These are phyloP conservation scores for Falco punctatus DNA, from an alignment of 2,113 vertebrate genomes.

Conservation along the genomic window DNA sequence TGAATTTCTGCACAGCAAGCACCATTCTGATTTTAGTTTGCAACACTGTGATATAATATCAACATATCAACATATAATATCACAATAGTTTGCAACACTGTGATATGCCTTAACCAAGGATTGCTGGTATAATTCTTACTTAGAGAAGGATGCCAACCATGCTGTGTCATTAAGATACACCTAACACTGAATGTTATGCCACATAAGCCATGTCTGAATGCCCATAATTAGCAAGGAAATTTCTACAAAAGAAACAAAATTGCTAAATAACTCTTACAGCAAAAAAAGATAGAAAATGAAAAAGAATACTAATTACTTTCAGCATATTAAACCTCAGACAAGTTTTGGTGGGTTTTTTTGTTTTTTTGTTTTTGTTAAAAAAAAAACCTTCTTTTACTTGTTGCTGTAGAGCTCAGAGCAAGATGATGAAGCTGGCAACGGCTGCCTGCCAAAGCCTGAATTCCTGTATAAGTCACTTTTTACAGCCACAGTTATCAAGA, in stretches of 20 bases:
- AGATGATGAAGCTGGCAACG: slow-evolving; percentile 61
- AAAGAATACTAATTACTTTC: background rate
- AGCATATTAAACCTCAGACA: background rate
- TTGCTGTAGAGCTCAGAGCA: slow-evolving; percentile 70
- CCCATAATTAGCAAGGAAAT: background rate
- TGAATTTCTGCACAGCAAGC: background rate
- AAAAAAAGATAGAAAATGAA: background rate
- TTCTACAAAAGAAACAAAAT: background rate
- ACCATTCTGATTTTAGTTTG: background rate
- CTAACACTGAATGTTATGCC: background rate
- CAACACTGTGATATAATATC: background rate
- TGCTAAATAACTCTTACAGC: background rate
- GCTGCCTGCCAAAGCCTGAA: slow-evolving; percentile 63
- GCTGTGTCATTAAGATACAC: background rate
- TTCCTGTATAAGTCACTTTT: slow-evolving; percentile 65
- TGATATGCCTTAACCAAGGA: background rate
- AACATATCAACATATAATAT: too few species aligned
- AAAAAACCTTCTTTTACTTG: slow-evolving; percentile 33
- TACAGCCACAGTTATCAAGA: slow-evolving; percentile 72
- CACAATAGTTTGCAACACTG: background rate
- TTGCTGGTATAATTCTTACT: background rate
- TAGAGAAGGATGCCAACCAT: background rate
- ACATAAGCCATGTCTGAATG: background rate
- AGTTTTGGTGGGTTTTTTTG: background rate
- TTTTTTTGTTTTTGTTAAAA: too few species aligned